Percentiles rank a stretch among this genome's conserved stretches.
Conservation (phyloP, 1,140 invertebrate species). For the Limonius californicus region DNA sequence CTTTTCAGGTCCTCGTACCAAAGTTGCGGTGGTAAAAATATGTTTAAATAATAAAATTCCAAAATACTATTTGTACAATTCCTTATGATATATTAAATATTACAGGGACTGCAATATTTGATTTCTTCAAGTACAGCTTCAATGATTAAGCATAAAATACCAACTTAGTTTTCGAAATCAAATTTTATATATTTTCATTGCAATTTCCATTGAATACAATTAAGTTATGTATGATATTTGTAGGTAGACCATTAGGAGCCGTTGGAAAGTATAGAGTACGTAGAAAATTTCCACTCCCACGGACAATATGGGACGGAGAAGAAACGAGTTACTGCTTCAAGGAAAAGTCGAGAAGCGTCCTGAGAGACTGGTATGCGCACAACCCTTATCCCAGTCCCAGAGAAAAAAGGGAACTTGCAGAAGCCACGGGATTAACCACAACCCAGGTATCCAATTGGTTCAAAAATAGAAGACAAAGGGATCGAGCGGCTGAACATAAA, state of each 20-base stretch:
- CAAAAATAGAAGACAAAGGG: conserved; percentile 93
- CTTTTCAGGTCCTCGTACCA: too few species aligned
- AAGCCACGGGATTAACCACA: conserved; percentile 94
- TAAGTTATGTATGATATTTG: too few species aligned
- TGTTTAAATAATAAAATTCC: too few species aligned
- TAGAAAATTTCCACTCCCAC: conserved; percentile 93
- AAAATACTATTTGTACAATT: too few species aligned
- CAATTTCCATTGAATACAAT: too few species aligned
- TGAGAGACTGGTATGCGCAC: conserved; percentile 87
- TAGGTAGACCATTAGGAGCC: conserved; percentile 55
- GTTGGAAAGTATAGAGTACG: conserved; percentile 98
- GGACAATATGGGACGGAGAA: conserved; percentile 99
- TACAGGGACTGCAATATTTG: too few species aligned
- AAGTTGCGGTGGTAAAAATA: too few species aligned
- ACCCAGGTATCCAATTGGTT: conserved; percentile 99
- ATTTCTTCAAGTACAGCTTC: too few species aligned
- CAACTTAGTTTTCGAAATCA: too few species aligned
- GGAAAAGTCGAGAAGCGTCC: conserved; percentile 87
- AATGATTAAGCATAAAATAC: too few species aligned
- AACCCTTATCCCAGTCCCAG: conserved; percentile 93
- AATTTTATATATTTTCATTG: too few species aligned
- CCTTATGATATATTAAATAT: too few species aligned
- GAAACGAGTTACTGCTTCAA: conserved; percentile 99
- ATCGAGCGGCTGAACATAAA: conserved; percentile 90
- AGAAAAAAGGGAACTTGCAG: conserved; percentile 93